Evolutionary conservation across 2,113 vertebrate genomes (phyloP).

Genomic region (Takifugu flavidus): DNA sequence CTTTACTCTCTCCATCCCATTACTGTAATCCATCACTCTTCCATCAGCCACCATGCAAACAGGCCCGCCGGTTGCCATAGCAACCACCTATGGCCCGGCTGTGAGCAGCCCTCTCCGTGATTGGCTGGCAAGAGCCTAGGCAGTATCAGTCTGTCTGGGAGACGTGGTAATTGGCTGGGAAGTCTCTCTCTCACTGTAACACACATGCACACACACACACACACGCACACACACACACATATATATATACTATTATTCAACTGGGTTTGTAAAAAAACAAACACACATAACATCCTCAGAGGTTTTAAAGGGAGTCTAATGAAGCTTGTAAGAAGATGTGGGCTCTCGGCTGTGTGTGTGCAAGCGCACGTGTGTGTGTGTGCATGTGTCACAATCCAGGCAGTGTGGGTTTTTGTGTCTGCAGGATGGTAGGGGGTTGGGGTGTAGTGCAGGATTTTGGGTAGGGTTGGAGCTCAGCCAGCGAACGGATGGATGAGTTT

Average conservation of each 20-base stretch:
- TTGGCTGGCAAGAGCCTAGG: slow-evolving; percentile 74
- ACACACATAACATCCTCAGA: not conserved
- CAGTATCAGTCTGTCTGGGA: slow-evolving; percentile 76
- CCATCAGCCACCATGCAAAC: slow-evolving; percentile 81
- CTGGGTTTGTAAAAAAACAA: not conserved
- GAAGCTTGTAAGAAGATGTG: slow-evolving; percentile 58
- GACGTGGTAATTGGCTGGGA: slow-evolving; percentile 85
- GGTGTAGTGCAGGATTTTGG: slow-evolving; percentile 56
- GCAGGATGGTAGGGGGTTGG: slow-evolving; percentile 39
- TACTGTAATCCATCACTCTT: slow-evolving; percentile 80
- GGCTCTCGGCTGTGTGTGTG: slow-evolving; percentile 49
- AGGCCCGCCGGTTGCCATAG: slow-evolving; percentile 79
- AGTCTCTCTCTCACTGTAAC: slow-evolving; percentile 44
- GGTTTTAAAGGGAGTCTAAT: slow-evolving; percentile 25
- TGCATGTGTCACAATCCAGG: slow-evolving; percentile 12
- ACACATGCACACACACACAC: slow-evolving; percentile 32
- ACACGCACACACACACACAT: slow-evolving; percentile 30
- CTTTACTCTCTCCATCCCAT: slow-evolving; percentile 69
- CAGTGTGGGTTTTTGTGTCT: slow-evolving; percentile 54
- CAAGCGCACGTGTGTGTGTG: slow-evolving; percentile 15
- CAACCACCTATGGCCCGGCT: slow-evolving; percentile 82
- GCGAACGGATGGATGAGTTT: slow-evolving; percentile 58
- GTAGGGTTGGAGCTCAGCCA: slow-evolving; percentile 55
- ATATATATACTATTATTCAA: not conserved
- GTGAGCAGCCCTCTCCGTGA: slow-evolving; percentile 69